Evolutionary conservation across 2,113 vertebrate genomes (phyloP), one percentile per base, ranked within the genome.

Genomic region (Anser brachyrhynchus): DNA sequence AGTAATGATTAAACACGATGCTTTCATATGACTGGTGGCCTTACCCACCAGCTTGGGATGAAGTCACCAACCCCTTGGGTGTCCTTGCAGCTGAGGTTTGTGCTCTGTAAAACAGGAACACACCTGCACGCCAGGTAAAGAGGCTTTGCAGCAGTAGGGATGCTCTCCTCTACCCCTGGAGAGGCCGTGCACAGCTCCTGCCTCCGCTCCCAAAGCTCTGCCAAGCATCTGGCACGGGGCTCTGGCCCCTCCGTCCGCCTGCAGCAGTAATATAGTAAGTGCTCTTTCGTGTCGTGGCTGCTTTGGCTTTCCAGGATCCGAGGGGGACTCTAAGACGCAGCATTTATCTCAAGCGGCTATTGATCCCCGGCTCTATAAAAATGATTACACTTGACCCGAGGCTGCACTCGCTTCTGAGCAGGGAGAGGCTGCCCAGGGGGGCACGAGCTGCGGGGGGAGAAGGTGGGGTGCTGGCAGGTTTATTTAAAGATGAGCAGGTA

Each of bases 331-430:
- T 76, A 95, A 88, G 92, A 91, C 14, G 6, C 89, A 43, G 90
- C 92, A 66, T 97, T 97, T 94, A 87, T 96, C 96, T 97, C 95
- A 91, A 90, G 90, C 31, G 22, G 59, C 70, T 97, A 97, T 97
- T 96, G 97, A 97, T 98, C 95, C 71, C 79, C 81, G 25, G 93
- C 96, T 96, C 97, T 96, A 94, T 96, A 96, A 97, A 97, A 98
- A 97, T 95, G 78, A 97, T 97, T 96, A 95, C 91, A 92, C 96
- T 97, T 95, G 95, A 97, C 96, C 95, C 89, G 33, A 33, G 83
- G 62, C 91, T 89, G 89, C 86, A 22, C 91, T 92, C 21, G 0
- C 62, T 62, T 74, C 72, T 15, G 84, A 87, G 88, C 21, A 26
- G 81, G 67, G 84, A 81, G 59, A 87, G 13, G 82, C 43, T 70